A percentile compares a stretch with the other conserved stretches of the same genome.
Evolutionary conservation across 2,797 vertebrate genomes (phyloP).

Genomic region (Vespertilio murinus): DNA sequence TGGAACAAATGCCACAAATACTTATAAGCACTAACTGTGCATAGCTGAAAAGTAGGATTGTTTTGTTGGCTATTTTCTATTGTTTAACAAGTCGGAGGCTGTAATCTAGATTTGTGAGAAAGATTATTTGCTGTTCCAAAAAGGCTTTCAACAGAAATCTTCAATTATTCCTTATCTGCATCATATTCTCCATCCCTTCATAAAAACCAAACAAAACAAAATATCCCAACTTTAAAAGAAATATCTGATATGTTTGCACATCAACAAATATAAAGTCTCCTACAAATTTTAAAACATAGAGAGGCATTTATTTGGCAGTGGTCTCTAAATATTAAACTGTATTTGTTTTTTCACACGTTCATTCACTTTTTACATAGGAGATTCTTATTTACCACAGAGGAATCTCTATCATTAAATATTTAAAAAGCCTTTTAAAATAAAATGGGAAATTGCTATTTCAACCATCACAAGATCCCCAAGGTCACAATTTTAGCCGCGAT

Average conservation of each 20-base stretch:
- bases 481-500: not conserved
- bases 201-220: not conserved
- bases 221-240: constrained; percentile 21
- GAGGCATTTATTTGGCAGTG: not conserved
- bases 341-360: not conserved
- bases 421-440: constrained; percentile 8
- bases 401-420: not conserved
- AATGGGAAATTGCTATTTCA: not conserved
- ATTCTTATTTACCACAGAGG: not conserved
- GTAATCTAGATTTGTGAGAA: constrained; percentile 64
- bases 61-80: constrained; percentile 32
- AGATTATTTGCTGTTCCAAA: constrained; percentile 56
- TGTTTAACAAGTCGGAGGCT: not conserved
- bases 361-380: not conserved
- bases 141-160: constrained; percentile 60
- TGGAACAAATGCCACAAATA: not conserved
- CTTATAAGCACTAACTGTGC: not conserved
- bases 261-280: constrained; percentile 38
- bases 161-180: constrained; percentile 53
- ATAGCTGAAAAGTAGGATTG: not conserved
- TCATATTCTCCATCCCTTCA: not conserved
- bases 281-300: constrained; percentile 51
- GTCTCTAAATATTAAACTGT: constrained; percentile 7
- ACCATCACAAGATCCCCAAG: not conserved
- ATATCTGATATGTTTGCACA: not conserved